phyloP scores from a whole-genome alignment of 2,797 vertebrate species.

The Xiphophorus birchmanni region DNA sequence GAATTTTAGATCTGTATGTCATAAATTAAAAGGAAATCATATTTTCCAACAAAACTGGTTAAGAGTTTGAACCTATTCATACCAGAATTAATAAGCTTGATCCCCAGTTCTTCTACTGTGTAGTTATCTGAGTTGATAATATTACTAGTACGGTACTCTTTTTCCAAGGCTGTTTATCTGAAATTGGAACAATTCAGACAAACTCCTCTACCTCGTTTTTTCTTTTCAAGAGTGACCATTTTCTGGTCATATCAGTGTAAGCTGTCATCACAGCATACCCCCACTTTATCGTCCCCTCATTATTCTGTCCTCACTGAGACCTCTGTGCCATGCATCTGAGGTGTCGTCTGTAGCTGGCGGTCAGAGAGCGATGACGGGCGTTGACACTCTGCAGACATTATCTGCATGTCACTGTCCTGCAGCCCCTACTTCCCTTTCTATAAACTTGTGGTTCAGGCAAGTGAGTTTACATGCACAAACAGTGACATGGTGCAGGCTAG shows the following conservation, averaged over 20 bases:
- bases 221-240: neutral
- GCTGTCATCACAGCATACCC: neutral
- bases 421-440: neutral
- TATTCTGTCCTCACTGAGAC: slow-evolving; percentile 47
- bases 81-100: neutral
- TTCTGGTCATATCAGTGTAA: neutral
- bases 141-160: neutral
- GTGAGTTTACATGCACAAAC: neutral
- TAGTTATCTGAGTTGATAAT: neutral
- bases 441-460: slow-evolving; percentile 4
- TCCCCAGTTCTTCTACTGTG: neutral
- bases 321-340: slow-evolving; percentile 47
- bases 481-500: neutral
- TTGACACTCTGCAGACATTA: slow-evolving; percentile 35
- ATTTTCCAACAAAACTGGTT: neutral
- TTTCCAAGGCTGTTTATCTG: neutral
- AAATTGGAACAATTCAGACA: slow-evolving; percentile 8
- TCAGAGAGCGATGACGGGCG: slow-evolving; percentile 25
- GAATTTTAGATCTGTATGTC: neutral
- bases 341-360: slow-evolving; percentile 31
- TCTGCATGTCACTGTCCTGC: slow-evolving; percentile 29
- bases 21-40: neutral
- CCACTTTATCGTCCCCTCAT: slow-evolving; percentile 24
- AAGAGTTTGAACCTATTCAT: neutral
- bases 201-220: neutral